Evolutionary conservation across 2,888 invertebrate genomes (phyloP).

Genomic region (Cremastobaeus sp.): DNA sequence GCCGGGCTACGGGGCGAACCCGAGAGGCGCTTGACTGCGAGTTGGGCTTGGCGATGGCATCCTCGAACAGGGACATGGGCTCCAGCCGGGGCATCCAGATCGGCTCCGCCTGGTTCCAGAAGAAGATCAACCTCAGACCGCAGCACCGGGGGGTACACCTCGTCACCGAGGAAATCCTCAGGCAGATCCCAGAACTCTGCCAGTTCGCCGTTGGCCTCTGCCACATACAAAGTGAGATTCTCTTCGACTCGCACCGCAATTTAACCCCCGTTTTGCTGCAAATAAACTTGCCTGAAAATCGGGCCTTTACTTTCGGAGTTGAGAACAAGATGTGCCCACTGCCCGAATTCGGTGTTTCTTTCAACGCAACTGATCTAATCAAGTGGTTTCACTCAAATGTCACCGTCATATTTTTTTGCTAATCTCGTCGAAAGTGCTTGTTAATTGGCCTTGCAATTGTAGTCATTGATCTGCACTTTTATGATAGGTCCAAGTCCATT

Average conservation of each 20-base stretch:
- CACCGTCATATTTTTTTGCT: no score
- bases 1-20: constrained; percentile 7
- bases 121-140: constrained; percentile 96
- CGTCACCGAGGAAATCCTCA: constrained; percentile 96
- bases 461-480: no score
- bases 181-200: constrained; percentile 93
- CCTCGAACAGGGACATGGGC: constrained; percentile 81
- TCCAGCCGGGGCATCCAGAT: constrained; percentile 87
- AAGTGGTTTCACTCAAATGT: no score
- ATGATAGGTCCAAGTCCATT: no score
- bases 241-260: neutral
- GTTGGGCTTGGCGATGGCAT: constrained; percentile 84
- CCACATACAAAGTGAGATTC: constrained; percentile 95
- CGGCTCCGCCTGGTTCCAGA: constrained; percentile 98
- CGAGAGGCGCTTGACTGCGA: constrained; percentile 14
- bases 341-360: no score
- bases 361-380: no score
- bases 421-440: no score
- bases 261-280: no score
- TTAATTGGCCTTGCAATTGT: no score
- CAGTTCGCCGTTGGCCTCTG: constrained; percentile 97
- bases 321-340: no score
- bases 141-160: constrained; percentile 98
- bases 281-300: no score
- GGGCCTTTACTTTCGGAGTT: no score